phyloP scores from a whole-genome alignment of 2,888 invertebrate species.

The Griposia aprilina region DNA sequence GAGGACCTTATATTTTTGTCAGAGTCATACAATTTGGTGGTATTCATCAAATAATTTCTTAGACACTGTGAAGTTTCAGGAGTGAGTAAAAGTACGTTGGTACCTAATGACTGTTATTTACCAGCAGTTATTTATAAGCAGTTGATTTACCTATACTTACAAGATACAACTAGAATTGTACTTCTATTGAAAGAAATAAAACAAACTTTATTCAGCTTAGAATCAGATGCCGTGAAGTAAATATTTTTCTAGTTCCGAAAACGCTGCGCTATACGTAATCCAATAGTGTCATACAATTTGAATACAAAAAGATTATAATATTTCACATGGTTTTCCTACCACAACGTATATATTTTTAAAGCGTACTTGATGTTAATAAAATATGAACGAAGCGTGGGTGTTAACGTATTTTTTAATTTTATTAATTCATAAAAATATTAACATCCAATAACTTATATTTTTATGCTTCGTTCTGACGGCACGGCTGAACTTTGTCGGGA shows the following conservation, averaged over 20 bases:
- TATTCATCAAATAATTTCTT: background rate
- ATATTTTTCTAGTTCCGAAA: background rate
- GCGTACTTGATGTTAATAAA: conserved; percentile 19
- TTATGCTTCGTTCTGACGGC: background rate
- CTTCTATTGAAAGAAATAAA: background rate
- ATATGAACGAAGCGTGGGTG: background rate
- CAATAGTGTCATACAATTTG: background rate
- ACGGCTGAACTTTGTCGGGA: conserved; percentile 2
- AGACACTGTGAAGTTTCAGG: background rate
- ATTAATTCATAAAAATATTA: conserved; percentile 29
- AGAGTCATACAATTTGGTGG: background rate
- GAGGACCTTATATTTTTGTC: no score
- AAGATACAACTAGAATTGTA: background rate
- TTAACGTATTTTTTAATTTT: conserved; percentile 23
- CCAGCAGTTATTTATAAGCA: no score
- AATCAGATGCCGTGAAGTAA: background rate
- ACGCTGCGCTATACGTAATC: background rate
- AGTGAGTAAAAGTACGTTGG: background rate
- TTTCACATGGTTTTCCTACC: conserved; percentile 5
- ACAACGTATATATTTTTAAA: conserved; percentile 3
- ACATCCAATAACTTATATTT: conserved; percentile 3
- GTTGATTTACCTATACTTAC: background rate
- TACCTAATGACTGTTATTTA: background rate
- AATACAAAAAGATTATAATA: background rate
- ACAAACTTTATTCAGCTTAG: background rate